Percentiles rank a stretch among this genome's conserved stretches.
Evolutionary conservation across 2,797 vertebrate genomes (phyloP).

Genomic region (Astyanax mexicanus): DNA sequence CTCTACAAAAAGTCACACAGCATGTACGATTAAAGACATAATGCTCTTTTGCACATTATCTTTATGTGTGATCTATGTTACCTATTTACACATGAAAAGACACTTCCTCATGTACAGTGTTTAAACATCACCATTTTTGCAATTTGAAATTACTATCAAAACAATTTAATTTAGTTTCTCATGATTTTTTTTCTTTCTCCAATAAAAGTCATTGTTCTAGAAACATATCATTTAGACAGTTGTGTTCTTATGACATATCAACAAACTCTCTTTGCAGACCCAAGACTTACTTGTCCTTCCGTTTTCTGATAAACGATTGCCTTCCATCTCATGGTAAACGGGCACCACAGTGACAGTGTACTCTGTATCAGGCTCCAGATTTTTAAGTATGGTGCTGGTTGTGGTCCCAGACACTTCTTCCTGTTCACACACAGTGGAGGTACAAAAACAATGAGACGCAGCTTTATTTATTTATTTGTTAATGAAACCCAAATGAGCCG

Average conservation of each 20-base stretch:
- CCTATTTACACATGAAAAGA: no score
- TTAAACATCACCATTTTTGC: no score
- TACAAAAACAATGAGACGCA: background rate
- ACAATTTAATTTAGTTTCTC: background rate
- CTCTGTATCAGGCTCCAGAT: conserved; percentile 85
- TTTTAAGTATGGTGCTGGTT: conserved; percentile 87
- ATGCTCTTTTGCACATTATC: no score
- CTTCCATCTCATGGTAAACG: conserved; percentile 91
- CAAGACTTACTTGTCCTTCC: conserved; percentile 90
- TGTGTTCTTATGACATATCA: background rate
- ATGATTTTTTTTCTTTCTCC: background rate
- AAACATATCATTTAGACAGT: background rate
- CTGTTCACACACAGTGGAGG: conserved; percentile 73
- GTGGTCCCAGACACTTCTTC: conserved; percentile 87
- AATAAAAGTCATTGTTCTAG: background rate
- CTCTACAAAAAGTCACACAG: no score
- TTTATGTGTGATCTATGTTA: no score
- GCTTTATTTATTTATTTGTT: background rate
- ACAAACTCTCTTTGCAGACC: background rate
- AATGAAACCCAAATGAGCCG: background rate
- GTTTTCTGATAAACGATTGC: conserved; percentile 83
- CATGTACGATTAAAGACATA: no score
- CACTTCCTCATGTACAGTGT: no score
- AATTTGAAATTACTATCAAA: no score
- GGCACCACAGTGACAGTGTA: conserved; percentile 91